Conservation (phyloP, 92 coral and sea anemone species). For the Scolanthus callimorphus region DNA sequence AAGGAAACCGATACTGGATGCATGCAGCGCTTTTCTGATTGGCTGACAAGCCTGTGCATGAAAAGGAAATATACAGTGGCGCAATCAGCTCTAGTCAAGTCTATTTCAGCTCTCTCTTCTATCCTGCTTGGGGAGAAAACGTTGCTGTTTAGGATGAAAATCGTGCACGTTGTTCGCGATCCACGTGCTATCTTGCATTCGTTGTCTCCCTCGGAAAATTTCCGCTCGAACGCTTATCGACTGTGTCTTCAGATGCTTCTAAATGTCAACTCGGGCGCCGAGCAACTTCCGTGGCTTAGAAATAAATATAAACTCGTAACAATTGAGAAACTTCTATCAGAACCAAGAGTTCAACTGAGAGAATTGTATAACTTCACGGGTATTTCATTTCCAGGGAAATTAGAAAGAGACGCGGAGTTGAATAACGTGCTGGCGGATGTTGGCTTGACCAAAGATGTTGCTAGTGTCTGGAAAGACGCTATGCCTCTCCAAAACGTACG, state of each 20-base stretch:
- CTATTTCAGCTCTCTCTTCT: conserved; percentile 30
- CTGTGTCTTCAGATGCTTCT: conserved; percentile 8
- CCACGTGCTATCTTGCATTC: conserved; percentile 19
- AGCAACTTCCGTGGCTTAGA: conserved; percentile 14
- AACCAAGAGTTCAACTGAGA: not conserved
- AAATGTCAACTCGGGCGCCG: conserved; percentile 6
- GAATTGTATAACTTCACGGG: conserved; percentile 1
- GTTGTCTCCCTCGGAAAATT: no score
- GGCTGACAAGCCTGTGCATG: conserved; percentile 7
- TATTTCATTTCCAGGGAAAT: not conserved
- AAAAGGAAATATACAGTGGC: conserved; percentile 10
- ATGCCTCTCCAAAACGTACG: conserved; percentile 1
- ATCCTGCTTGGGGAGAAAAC: no score
- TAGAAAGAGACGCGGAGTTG: not conserved
- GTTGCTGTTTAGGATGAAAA: no score
- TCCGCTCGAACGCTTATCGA: conserved; percentile 1
- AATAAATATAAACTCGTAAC: conserved; percentile 8
- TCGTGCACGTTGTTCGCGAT: conserved; percentile 51
- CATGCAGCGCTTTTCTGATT: conserved; percentile 23
- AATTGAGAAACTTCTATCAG: conserved; percentile 4
- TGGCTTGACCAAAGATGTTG: not conserved
- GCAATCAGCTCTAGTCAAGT: conserved; percentile 33
- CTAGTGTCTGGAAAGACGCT: not conserved
- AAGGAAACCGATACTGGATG: not conserved
- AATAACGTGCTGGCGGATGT: not conserved